Conservation (phyloP, 2,888 invertebrate species). For the Clanis bilineata region DNA sequence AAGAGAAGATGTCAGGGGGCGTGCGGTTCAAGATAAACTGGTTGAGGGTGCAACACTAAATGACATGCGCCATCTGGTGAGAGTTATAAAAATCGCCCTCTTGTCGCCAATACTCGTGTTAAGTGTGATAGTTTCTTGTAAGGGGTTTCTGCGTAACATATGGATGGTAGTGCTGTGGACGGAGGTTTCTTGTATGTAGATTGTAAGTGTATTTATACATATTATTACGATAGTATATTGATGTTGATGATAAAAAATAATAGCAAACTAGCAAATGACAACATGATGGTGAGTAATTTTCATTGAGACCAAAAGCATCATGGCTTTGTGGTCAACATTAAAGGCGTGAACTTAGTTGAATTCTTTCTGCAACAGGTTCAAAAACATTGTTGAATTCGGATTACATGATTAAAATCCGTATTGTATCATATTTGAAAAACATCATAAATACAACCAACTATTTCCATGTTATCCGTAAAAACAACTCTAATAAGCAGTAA, state of each 20-base stretch:
- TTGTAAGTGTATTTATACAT: background rate
- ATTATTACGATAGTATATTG: too few relatives aligned
- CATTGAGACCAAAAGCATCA: too few relatives aligned
- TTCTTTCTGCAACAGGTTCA: too few relatives aligned
- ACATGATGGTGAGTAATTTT: too few relatives aligned
- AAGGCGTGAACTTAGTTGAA: too few relatives aligned
- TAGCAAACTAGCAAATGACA: too few relatives aligned
- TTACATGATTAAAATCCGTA: too few relatives aligned
- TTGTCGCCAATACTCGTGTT: constrained; percentile 63
- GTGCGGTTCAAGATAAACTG: constrained; percentile 34
- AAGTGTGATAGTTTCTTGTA: constrained; percentile 72
- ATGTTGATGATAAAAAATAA: too few relatives aligned
- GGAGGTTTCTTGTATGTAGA: background rate
- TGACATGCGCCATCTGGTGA: constrained; percentile 77
- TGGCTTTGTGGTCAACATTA: too few relatives aligned
- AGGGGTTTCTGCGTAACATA: constrained; percentile 38
- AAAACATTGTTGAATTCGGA: too few relatives aligned
- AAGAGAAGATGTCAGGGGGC: constrained; percentile 21
- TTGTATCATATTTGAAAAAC: too few relatives aligned
- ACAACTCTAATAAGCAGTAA: background rate
- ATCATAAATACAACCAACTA: background rate
- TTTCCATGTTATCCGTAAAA: background rate
- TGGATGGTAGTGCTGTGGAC: constrained; percentile 25
- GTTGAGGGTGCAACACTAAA: constrained; percentile 61
- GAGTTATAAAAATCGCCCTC: constrained; percentile 76